Evolutionary conservation across 2,888 invertebrate species (phyloP).

Genomic region (Steinernema hermaphroditum): DNA sequence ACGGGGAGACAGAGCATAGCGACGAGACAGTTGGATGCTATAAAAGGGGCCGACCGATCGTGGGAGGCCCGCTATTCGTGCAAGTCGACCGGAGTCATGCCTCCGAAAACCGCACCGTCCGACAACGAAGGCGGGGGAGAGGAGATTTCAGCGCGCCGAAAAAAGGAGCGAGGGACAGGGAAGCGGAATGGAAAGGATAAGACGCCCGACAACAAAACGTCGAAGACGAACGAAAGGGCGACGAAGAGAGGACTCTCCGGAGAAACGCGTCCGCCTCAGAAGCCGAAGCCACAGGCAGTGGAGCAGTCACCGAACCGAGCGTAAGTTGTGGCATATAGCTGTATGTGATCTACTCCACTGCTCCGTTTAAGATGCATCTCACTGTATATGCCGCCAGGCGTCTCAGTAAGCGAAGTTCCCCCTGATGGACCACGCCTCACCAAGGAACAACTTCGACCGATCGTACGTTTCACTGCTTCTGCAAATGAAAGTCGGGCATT

Average conservation of each 20-base stretch:
- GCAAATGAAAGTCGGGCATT: neutral
- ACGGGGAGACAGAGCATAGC: no score
- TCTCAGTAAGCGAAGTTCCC: neutral
- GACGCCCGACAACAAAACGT: neutral
- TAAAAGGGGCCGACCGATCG: no score
- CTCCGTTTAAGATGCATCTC: neutral
- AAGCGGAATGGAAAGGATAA: neutral
- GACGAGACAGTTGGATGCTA: no score
- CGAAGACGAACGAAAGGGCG: neutral
- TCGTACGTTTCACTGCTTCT: neutral
- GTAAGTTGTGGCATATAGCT: neutral
- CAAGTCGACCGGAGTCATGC: neutral
- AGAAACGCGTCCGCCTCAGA: neutral
- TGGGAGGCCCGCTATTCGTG: no score
- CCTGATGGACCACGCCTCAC: neutral
- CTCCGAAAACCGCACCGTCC: neutral
- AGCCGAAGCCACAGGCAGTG: neutral
- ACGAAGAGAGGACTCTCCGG: neutral
- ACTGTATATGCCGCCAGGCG: conserved; percentile 1
- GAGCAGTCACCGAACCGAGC: neutral
- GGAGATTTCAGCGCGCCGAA: neutral
- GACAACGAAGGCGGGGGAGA: neutral
- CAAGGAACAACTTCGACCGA: conserved; percentile 5
- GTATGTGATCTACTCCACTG: neutral
- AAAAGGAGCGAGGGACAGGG: neutral